Base-by-base conservation (phyloP, 2,797 vertebrate species). In the Otolemur crassicaudatus region DNA sequence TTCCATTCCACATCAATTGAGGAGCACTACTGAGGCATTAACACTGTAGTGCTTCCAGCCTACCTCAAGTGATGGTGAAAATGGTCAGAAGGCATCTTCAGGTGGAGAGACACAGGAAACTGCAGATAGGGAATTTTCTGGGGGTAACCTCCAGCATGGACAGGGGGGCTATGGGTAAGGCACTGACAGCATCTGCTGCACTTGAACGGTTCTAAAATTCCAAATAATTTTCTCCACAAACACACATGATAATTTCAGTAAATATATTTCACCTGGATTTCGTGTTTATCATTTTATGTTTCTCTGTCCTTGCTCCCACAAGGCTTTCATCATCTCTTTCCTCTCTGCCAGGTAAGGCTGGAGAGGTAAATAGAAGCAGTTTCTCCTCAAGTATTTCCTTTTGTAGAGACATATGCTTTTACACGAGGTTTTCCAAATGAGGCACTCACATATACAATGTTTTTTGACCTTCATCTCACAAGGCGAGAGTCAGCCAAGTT, bases 401-500 rank as follows among this genome's bases (percentile, higher is more conserved):
- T 92, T 90, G 67, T 56, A 95, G 27, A 43, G 29, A 65, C 17
- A 34, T 40, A 11, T 75, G 96, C 94, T 75, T 86, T 93, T 80
- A 72, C 34, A 76, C 11, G 14, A 93, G 19, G n/a, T 65, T 60
- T 95, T 91, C 69, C 43, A 82, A 91, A 72, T 85, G 77, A 94
- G 53, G 94, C n/a, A 61, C 27, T 86, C 43, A 72, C 7, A 37
- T 84, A 77, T 31, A n/a, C 14, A 14, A 46, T 56, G 53, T 61
- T 95, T 84, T 94, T 49, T 73, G 49, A 80, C 60, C 49, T 95
- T 90, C 56, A 79, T 90, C 31, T 92, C 89, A 94, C 29, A 43
- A 82, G 88, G 31, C 25, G 34, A 82, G 46, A 95, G 80, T 20
- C 58, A 77, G 49, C 92, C 76, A 77, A 77, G 43, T 79, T 92